Conservation (phyloP, 1,140 invertebrate species). For the Helicoverpa armigera region DNA sequence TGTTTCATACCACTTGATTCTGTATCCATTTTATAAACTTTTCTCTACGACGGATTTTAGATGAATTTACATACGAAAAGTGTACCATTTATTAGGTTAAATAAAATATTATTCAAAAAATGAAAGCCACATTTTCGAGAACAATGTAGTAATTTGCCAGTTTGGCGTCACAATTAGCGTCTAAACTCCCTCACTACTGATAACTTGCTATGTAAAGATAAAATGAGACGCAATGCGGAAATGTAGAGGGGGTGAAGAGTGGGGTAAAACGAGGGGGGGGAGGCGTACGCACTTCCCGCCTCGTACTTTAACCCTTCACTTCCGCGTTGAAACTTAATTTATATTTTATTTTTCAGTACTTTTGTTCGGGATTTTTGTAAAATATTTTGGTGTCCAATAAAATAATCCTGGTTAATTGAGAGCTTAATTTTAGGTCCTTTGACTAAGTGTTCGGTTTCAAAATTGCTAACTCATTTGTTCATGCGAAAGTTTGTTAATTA, state of each 20-base stretch:
- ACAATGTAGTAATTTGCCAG: too few species aligned
- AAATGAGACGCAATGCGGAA: conserved; percentile 44
- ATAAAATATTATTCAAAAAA: too few species aligned
- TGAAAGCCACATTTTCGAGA: too few species aligned
- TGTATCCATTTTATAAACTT: too few species aligned
- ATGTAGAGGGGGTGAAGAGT: background rate
- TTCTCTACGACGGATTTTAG: too few species aligned
- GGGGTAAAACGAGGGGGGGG: too few species aligned
- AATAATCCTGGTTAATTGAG: background rate
- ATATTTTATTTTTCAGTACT: background rate
- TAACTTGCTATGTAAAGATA: background rate
- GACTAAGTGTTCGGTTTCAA: background rate
- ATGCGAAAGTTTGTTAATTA: too few species aligned
- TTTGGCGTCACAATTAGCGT: background rate
- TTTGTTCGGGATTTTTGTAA: background rate
- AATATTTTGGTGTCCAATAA: conserved; percentile 1
- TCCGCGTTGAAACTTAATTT: conserved; percentile 1
- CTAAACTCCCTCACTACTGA: background rate
- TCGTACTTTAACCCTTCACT: background rate
- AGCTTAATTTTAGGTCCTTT: background rate
- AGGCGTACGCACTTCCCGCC: conserved; percentile 23
- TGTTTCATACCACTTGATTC: too few species aligned
- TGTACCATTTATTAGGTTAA: too few species aligned
- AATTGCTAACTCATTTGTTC: too few species aligned
- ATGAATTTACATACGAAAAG: too few species aligned